These are phyloP conservation scores for Sprattus sprattus DNA, from an alignment of 2,113 vertebrate species.

Conservation along the genomic window DNA sequence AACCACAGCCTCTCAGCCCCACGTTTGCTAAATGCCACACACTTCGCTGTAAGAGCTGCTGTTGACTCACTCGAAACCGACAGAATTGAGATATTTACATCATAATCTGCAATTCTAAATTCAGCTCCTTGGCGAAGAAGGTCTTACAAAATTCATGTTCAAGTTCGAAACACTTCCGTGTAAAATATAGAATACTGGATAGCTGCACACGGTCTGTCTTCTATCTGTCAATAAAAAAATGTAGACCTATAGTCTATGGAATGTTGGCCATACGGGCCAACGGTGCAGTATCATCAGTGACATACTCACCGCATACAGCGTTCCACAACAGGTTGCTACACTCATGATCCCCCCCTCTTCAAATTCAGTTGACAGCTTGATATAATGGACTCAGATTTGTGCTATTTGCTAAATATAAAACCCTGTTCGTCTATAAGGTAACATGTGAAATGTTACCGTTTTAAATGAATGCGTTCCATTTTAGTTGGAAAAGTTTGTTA, in stretches of 20 bases:
- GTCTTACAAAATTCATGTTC: background rate
- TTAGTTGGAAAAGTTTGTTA: background rate
- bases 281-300: background rate
- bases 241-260: background rate
- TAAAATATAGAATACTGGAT: background rate
- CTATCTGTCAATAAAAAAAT: background rate
- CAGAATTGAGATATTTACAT: conserved; percentile 30
- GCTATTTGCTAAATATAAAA: background rate
- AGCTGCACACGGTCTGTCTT: background rate
- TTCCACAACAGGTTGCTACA: background rate
- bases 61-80: conserved; percentile 38
- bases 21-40: conserved; percentile 46
- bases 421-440: background rate
- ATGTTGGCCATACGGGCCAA: background rate
- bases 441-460: background rate
- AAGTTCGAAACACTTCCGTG: conserved; percentile 1
- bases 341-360: background rate
- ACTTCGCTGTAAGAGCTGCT: conserved; percentile 23
- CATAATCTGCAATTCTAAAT: conserved; percentile 21
- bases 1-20: conserved; percentile 40
- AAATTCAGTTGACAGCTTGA: background rate
- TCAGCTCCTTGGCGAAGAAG: background rate
- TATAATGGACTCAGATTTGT: background rate
- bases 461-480: background rate
- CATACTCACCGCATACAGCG: background rate